phyloP scores from a whole-genome alignment of 2,797 vertebrate genomes.

The Mormyrus proboscirostris region DNA sequence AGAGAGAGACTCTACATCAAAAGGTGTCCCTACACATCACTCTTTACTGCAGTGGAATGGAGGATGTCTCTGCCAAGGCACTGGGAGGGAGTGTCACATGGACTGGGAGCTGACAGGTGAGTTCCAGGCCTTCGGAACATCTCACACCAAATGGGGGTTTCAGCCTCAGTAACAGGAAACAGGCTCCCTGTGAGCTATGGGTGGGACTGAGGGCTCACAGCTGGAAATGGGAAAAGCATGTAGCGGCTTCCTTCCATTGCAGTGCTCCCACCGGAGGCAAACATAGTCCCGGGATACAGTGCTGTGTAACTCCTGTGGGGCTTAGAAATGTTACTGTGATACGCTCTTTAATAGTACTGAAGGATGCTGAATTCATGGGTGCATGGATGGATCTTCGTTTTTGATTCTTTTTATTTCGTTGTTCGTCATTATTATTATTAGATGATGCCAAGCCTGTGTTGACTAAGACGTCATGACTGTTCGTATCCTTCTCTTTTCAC shows the following conservation, averaged over 20 bases:
- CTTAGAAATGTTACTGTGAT: not conserved
- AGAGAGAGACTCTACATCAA: not conserved
- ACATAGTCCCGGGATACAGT: not conserved
- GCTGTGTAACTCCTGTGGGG: not conserved
- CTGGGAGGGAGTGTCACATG: not conserved
- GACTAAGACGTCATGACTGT: not conserved
- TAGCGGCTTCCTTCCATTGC: conserved; percentile 46
- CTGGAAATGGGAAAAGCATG: conserved; percentile 44
- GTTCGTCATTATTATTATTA: not conserved
- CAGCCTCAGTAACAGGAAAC: conserved; percentile 54
- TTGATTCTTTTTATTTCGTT: not conserved
- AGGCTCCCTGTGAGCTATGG: conserved; percentile 36
- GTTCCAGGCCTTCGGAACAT: conserved; percentile 15
- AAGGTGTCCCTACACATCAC: not conserved
- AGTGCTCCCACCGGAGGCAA: not conserved
- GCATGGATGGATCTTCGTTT: not conserved
- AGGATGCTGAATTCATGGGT: not conserved
- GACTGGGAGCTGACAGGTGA: conserved; percentile 34
- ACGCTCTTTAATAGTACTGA: not conserved
- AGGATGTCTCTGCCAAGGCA: not conserved
- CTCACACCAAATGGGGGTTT: conserved; percentile 11
- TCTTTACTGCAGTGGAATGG: not conserved
- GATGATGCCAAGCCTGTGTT: not conserved
- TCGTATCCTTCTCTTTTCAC: not conserved
- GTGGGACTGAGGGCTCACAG: conserved; percentile 46